Conservation (phyloP, 2,888 invertebrate species). For the Limnephilus auricula region DNA sequence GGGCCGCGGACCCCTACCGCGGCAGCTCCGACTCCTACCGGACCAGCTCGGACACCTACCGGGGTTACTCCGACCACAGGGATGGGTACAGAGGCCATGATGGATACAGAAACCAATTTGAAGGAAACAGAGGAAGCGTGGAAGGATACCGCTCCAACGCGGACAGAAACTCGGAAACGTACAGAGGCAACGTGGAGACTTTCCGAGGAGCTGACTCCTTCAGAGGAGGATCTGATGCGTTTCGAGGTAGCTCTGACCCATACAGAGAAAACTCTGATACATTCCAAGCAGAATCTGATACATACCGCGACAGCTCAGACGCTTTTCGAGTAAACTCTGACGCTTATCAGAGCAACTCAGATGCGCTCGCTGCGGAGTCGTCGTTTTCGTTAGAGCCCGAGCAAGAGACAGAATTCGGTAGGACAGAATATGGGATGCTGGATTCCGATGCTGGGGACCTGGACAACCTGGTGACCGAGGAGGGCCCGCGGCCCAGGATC, state of each 20-base stretch:
- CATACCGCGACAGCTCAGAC: conserved; percentile 22
- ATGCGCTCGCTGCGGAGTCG: conserved; percentile 32
- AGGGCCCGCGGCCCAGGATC: conserved; percentile 61
- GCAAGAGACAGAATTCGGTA: conserved; percentile 53
- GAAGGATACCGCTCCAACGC: conserved; percentile 56
- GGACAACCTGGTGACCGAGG: conserved; percentile 67
- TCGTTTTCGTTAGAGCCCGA: conserved; percentile 61
- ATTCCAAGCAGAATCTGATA: conserved; percentile 46
- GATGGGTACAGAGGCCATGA: conserved; percentile 33
- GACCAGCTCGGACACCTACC: conserved; percentile 40
- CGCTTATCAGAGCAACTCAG: conserved; percentile 45
- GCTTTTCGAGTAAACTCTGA: conserved; percentile 31
- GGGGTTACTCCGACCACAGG: conserved; percentile 58
- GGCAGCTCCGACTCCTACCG: conserved; percentile 55
- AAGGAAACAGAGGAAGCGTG: conserved; percentile 55
- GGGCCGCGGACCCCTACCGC: conserved; percentile 54
- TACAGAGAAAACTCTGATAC: conserved; percentile 45
- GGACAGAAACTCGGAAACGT: conserved; percentile 52
- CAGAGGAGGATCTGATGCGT: conserved; percentile 17
- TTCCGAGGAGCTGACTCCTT: conserved; percentile 27
- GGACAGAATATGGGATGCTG: neutral
- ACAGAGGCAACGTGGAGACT: conserved; percentile 31
- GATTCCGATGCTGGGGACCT: conserved; percentile 43
- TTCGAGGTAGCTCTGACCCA: conserved; percentile 30
- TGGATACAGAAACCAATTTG: conserved; percentile 42